These are phyloP conservation scores for Stichopus horrens DNA, from an alignment of 53 echinoderm and acorn worm species.

Conservation along the genomic window DNA sequence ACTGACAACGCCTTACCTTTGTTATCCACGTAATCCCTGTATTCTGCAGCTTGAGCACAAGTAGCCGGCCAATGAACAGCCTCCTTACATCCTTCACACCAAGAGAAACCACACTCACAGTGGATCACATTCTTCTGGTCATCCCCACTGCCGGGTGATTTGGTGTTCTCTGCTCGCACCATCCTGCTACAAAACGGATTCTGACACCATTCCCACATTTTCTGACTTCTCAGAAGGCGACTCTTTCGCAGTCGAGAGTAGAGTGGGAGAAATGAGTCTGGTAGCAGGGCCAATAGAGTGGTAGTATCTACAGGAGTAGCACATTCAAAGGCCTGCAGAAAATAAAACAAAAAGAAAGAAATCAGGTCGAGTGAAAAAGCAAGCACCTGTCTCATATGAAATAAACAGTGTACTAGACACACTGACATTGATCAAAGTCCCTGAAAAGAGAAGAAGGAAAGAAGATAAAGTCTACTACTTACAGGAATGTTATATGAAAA, in stretches of 20 bases:
- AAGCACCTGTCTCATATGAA: no score
- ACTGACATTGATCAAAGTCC: no score
- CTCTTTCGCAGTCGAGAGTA: constrained; percentile 54
- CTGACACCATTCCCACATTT: constrained; percentile 65
- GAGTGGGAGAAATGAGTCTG: constrained; percentile 49
- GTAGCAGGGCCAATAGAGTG: constrained; percentile 65
- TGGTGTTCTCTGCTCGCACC: constrained; percentile 37
- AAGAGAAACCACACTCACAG: constrained; percentile 74
- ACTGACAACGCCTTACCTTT: constrained; percentile 9
- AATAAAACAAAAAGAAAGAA: background rate
- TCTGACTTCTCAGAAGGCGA: constrained; percentile 52
- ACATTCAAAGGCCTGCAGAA: constrained; percentile 66
- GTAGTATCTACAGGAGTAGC: constrained; percentile 59
- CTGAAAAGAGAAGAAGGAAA: no score
- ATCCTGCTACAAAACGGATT: constrained; percentile 63
- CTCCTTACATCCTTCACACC: constrained; percentile 77
- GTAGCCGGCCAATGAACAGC: constrained; percentile 80
- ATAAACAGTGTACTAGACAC: no score
- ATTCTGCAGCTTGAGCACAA: constrained; percentile 70
- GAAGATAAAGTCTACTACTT: no score
- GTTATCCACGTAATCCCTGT: constrained; percentile 36
- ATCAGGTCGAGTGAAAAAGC: background rate
- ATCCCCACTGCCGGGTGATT: background rate
- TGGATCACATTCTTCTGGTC: constrained; percentile 48
- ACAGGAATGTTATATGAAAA: no score